phyloP scores from a whole-genome alignment of 2,888 invertebrate genomes.

The Lycaena phlaeas region DNA sequence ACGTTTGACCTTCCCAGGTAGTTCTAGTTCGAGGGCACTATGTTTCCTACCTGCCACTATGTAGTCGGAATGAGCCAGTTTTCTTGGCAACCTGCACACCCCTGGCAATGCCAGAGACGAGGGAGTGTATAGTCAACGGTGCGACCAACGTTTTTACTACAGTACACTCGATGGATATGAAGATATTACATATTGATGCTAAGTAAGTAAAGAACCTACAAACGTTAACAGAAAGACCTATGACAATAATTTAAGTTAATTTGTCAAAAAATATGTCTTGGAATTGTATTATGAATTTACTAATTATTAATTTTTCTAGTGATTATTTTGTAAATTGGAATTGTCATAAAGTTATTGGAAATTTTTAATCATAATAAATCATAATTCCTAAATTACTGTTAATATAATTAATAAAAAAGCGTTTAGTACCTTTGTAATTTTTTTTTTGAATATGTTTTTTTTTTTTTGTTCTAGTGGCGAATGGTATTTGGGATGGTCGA shows the following conservation, averaged over 20 bases:
- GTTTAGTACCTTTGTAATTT: too few relatives aligned
- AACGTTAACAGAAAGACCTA: too few relatives aligned
- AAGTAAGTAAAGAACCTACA: slow-evolving; percentile 19
- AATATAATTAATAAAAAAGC: too few relatives aligned
- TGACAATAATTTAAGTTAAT: too few relatives aligned
- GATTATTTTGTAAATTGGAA: too few relatives aligned
- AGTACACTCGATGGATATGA: slow-evolving; percentile 98
- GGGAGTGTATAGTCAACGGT: slow-evolving; percentile 95
- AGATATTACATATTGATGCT: slow-evolving; percentile 88
- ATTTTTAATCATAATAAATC: too few relatives aligned
- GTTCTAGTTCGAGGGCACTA: slow-evolving; percentile 97
- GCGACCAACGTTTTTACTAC: slow-evolving; percentile 98
- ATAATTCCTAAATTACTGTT: too few relatives aligned
- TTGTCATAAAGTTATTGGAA: too few relatives aligned
- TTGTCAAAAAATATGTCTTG: too few relatives aligned
- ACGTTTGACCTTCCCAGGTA: slow-evolving; percentile 76
- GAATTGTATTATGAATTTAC: too few relatives aligned
- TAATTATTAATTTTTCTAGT: too few relatives aligned
- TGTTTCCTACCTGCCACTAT: slow-evolving; percentile 91
- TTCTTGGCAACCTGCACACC: slow-evolving; percentile 97
- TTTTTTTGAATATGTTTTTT: too few relatives aligned
- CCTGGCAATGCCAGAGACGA: slow-evolving; percentile 96
- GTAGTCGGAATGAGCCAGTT: slow-evolving; percentile 95
- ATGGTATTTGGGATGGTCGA: slow-evolving; percentile 94
- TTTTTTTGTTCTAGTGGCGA: slow-evolving; percentile 86